Conservation (phyloP, 2,797 vertebrate species). For the Phrynocephalus guinanensis region DNA sequence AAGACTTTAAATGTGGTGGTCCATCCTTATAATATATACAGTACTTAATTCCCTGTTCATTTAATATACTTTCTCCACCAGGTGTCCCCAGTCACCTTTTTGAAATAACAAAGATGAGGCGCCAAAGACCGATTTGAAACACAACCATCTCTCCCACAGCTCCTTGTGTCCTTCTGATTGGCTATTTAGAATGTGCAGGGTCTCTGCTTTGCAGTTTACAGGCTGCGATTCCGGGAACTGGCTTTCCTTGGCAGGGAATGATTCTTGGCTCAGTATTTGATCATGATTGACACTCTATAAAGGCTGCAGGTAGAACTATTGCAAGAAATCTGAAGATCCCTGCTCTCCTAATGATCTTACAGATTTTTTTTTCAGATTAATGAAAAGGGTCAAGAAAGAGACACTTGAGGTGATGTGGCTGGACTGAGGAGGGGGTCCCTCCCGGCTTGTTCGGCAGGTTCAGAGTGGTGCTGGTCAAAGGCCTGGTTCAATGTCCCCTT, state of each 20-base stretch:
- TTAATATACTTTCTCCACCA: accelerated
- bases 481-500: background rate
- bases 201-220: background rate
- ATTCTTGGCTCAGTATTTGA: background rate
- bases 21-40: too few relatives aligned
- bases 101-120: background rate
- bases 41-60: background rate
- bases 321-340: background rate
- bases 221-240: background rate
- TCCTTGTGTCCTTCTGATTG: background rate
- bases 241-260: background rate
- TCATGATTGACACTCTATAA: background rate
- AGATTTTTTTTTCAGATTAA: background rate
- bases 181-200: background rate
- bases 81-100: background rate
- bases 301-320: background rate
- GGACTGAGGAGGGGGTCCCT: too few relatives aligned
- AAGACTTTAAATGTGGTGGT: background rate
- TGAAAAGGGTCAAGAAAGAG: background rate
- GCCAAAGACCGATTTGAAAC: background rate
- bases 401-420: too few relatives aligned
- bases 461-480: too few relatives aligned
- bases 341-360: background rate
- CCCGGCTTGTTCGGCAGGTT: too few relatives aligned
- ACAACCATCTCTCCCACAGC: background rate